Evolutionary conservation across 1,140 invertebrate genomes (phyloP).

Genomic region (Trachymyrmex septentrionalis): DNA sequence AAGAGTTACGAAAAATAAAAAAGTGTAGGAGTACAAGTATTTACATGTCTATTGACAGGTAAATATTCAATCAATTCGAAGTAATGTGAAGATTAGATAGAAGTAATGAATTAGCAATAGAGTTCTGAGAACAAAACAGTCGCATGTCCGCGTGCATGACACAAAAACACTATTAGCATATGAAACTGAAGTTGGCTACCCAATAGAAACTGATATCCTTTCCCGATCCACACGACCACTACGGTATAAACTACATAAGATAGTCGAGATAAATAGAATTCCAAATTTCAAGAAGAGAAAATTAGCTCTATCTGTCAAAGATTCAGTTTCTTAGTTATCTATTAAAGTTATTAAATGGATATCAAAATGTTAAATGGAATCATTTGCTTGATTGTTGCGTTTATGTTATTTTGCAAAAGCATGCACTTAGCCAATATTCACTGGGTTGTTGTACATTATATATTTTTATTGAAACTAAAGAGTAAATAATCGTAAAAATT

Average conservation of each 20-base stretch:
- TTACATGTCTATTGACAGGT: neutral
- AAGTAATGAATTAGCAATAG: constrained; percentile 20
- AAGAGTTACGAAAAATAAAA: neutral
- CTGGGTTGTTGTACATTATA: constrained; percentile 77
- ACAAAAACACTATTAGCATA: constrained; percentile 16
- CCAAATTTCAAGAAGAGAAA: constrained; percentile 14
- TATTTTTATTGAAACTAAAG: constrained; percentile 2
- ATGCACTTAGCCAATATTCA: constrained; percentile 79
- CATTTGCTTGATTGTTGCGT: constrained; percentile 79
- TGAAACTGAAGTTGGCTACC: neutral
- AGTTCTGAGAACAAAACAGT: constrained; percentile 2
- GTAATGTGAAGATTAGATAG: constrained; percentile 22
- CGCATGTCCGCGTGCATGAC: constrained; percentile 51
- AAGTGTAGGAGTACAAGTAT: constrained; percentile 7
- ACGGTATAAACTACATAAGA: neutral
- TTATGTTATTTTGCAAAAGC: constrained; percentile 80
- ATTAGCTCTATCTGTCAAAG: neutral
- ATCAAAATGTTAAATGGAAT: constrained; percentile 64
- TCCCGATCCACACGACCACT: constrained; percentile 1
- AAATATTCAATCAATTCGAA: constrained; percentile 6
- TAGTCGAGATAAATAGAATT: constrained; percentile 14
- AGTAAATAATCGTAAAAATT: neutral
- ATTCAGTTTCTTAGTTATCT: constrained; percentile 16
- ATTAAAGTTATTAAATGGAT: constrained; percentile 42
- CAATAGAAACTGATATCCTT: constrained; percentile 37